Base-by-base conservation (phyloP, 2,888 invertebrate genomes). In the Scaptomyza parva region DNA sequence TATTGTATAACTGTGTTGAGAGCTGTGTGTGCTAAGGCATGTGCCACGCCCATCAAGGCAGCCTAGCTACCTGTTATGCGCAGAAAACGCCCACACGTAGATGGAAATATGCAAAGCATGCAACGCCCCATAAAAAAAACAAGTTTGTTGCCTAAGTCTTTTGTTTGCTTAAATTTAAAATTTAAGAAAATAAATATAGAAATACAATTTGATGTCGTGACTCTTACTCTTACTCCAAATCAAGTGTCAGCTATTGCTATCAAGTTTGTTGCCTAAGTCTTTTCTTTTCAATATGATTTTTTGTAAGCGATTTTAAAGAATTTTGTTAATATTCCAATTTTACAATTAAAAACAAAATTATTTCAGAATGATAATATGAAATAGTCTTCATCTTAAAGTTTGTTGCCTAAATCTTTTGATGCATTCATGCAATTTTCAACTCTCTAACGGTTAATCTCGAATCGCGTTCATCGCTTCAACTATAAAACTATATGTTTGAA, bases 131-230 rank as follows among this genome's bases (percentile, higher is more conserved):
- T 12, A 58, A 20, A 28, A 24, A 53, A 85, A 85, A 81, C 85
- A 87, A 81, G 82, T 83, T 83, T 85, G 87, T 87, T 85, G 87
- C 87, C 67, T 71, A 83, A 87, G 82, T 83, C 82, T 87, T 87
- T 87, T 85, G 78, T 87, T 84, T 0, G 28, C 28, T 28, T 6
- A 9, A 9, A 28, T 28, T 28, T 9, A 9, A 9, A 9, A 28
- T 28, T 28, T 9, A 9, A 28, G 28, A 28, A 28, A 9, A 28
- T 28, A 28, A 1, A 1, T 5, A 26, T 1, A 28, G 6, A 28
- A 28, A 28, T 9, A 28, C 9, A 28, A 9, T 28, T 28, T 28
- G n/a, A n/a, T n/a, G n/a, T n/a, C n/a, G 28, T 28, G 24, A 24
- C 6, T 24, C 24, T 24, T 24, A 7, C 24, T 6, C 5, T 4